A percentile compares a stretch with the other conserved stretches of the same genome.
These are phyloP conservation scores for Melanotus villosus DNA, from an alignment of 2,888 invertebrate species.

Conservation along the genomic window DNA sequence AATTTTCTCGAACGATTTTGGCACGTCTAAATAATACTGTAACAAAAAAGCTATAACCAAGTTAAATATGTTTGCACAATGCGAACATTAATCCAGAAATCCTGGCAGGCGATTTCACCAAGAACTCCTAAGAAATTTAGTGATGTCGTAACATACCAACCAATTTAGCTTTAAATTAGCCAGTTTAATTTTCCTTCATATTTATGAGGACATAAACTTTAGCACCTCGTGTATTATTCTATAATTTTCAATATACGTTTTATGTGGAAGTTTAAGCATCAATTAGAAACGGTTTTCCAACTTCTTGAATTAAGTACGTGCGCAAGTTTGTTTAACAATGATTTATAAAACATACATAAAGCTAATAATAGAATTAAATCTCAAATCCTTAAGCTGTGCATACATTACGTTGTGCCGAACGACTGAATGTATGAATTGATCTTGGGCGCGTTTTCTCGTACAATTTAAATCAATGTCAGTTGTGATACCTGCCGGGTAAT, in stretches of 20 bases:
- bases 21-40: neutral
- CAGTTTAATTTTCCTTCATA: slow-evolving; percentile 13
- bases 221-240: neutral
- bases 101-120: neutral
- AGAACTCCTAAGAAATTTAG: neutral
- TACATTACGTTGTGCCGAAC: neutral
- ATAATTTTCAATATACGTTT: slow-evolving; percentile 12
- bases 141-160: neutral
- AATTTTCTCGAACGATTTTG: neutral
- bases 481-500: too few species aligned
- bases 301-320: slow-evolving; percentile 12
- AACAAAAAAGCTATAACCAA: neutral
- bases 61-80: neutral
- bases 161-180: slow-evolving; percentile 14
- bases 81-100: neutral
- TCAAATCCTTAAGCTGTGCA: neutral
- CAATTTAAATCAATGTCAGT: too few species aligned
- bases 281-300: neutral
- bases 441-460: neutral
- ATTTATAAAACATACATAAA: slow-evolving; percentile 33
- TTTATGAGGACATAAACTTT: slow-evolving; percentile 13
- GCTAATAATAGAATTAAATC: slow-evolving; percentile 10
- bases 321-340: slow-evolving; percentile 34
- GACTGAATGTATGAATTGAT: neutral
- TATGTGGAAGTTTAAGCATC: neutral